Evolutionary conservation across 2,113 vertebrate genomes (phyloP).

Genomic region (Garra rufa): DNA sequence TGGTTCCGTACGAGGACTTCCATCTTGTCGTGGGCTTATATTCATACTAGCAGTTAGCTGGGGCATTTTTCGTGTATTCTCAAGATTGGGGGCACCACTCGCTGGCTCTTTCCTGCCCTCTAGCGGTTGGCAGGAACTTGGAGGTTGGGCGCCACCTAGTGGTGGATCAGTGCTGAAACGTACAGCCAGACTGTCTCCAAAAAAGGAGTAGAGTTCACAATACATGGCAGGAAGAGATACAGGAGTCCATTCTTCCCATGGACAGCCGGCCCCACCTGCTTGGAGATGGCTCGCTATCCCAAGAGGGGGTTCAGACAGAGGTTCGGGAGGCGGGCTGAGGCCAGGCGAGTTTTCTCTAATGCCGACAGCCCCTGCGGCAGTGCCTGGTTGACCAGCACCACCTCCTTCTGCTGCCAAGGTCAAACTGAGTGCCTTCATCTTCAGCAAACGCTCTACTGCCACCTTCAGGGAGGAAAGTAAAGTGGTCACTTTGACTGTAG

Average conservation of each 20-base stretch:
- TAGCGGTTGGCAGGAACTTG: slow-evolving; percentile 26
- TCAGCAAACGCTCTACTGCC: slow-evolving; percentile 88
- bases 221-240: slow-evolving; percentile 85
- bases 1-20: slow-evolving; percentile 77
- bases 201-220: slow-evolving; percentile 89
- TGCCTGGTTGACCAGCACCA: slow-evolving; percentile 30
- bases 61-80: slow-evolving; percentile 87
- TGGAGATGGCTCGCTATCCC: slow-evolving; percentile 79
- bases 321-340: slow-evolving; percentile 81
- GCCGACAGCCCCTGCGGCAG: slow-evolving; percentile 48
- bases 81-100: slow-evolving; percentile 65
- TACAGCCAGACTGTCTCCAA: slow-evolving; percentile 89
- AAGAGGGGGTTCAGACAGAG: slow-evolving; percentile 67
- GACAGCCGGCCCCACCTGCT: slow-evolving; percentile 69
- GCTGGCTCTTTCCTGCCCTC: slow-evolving; percentile 79
- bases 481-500: not conserved
- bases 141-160: slow-evolving; percentile 53
- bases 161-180: slow-evolving; percentile 85
- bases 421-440: slow-evolving; percentile 85
- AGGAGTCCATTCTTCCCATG: slow-evolving; percentile 71
- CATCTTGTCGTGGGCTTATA: slow-evolving; percentile 84
- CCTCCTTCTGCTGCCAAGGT: slow-evolving; percentile 62
- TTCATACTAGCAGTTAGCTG: slow-evolving; percentile 87
- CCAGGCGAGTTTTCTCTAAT: slow-evolving; percentile 75
- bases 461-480: slow-evolving; percentile 73